Evolutionary conservation across 2,113 vertebrate species (phyloP).

Genomic region (Athene cunicularia): DNA sequence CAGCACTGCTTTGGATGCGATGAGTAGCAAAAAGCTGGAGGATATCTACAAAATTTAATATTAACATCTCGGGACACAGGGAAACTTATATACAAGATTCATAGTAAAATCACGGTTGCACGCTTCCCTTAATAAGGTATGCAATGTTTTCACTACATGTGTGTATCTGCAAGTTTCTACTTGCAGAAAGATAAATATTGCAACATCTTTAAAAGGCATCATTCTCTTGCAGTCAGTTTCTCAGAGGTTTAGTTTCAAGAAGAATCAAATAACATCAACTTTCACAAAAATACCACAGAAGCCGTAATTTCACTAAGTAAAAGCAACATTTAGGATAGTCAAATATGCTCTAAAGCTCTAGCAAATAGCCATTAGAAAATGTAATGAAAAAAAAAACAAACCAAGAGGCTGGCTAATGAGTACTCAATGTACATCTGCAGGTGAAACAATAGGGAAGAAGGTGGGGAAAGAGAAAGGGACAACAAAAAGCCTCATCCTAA

Average conservation of each 20-base stretch:
- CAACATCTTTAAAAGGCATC: not conserved
- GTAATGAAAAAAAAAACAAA: not conserved
- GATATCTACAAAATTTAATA: not conserved
- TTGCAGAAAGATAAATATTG: not conserved
- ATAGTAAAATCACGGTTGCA: not conserved
- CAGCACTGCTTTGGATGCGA: rapidly evolving
- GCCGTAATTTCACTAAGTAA: not conserved
- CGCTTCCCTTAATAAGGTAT: not conserved
- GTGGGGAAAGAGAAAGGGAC: not conserved
- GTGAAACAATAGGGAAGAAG: not conserved
- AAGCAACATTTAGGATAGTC: not conserved
- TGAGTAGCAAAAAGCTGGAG: not conserved
- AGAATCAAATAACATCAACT: not conserved
- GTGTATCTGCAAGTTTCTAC: not conserved
- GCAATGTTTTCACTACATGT: rapidly evolving
- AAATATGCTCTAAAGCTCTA: slow-evolving; percentile 21
- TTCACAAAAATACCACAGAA: slow-evolving; percentile 6
- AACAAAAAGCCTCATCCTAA: not conserved
- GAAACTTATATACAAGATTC: not conserved
- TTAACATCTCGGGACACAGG: not conserved
- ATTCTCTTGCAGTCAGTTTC: not conserved
- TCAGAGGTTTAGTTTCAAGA: not conserved
- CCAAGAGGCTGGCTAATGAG: not conserved
- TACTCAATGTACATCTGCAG: not conserved
- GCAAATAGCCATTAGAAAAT: slow-evolving; percentile 8